Percentiles rank a stretch among this genome's conserved stretches.
Conservation (phyloP, 2,888 invertebrate species). For the Andrena camellia region DNA sequence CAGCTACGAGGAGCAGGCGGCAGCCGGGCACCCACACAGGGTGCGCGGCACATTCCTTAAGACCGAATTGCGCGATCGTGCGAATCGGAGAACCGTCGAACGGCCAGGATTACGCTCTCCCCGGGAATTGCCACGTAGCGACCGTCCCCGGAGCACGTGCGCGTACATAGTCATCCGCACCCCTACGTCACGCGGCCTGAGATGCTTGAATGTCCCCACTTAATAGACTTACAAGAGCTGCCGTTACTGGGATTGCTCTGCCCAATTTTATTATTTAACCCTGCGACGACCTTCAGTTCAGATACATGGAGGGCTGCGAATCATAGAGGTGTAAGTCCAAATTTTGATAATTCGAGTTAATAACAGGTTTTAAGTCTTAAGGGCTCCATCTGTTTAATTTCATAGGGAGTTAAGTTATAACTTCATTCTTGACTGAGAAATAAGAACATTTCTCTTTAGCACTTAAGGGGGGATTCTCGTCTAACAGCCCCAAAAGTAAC, state of each 20-base stretch:
- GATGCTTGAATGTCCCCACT: constrained; percentile 71
- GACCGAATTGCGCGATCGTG: constrained; percentile 71
- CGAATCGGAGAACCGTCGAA: constrained; percentile 69
- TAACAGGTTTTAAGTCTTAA: too few species aligned
- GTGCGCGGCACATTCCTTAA: constrained; percentile 49
- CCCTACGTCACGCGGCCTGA: constrained; percentile 48
- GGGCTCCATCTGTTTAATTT: too few species aligned
- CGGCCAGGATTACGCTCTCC: constrained; percentile 66
- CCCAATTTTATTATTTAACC: background rate
- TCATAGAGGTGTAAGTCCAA: too few species aligned
- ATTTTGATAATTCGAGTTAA: too few species aligned
- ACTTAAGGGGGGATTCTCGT: too few species aligned
- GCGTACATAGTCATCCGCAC: constrained; percentile 23
- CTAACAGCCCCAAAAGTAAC: too few species aligned
- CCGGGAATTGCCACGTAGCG: constrained; percentile 66
- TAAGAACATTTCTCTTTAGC: too few species aligned
- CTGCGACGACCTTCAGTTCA: too few species aligned
- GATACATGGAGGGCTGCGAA: too few species aligned
- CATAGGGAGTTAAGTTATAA: too few species aligned
- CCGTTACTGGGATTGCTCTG: constrained; percentile 1
- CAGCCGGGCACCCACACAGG: background rate
- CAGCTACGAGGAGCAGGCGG: background rate
- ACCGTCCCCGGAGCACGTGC: constrained; percentile 47
- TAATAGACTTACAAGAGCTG: constrained; percentile 51
- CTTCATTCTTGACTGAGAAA: too few species aligned